Conservation (phyloP, 2,888 invertebrate genomes). For the Pachydiplax longipennis region DNA sequence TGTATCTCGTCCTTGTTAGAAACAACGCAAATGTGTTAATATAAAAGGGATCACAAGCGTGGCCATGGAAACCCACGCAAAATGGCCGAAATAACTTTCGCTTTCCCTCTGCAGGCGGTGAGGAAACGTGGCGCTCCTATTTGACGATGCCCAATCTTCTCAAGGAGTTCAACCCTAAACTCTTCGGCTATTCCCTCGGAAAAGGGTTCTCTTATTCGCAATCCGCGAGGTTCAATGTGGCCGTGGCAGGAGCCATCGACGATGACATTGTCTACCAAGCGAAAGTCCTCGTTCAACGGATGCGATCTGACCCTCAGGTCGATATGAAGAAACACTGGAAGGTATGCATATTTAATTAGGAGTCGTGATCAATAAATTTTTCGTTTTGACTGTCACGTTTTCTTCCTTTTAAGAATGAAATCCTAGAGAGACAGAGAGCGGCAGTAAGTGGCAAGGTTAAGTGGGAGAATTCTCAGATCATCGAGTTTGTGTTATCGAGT, state of each 20-base stretch:
- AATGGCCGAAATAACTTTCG: not conserved
- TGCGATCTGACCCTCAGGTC: slow-evolving; percentile 64
- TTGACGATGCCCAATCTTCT: slow-evolving; percentile 49
- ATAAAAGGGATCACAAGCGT: not conserved
- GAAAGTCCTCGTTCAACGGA: slow-evolving; percentile 63
- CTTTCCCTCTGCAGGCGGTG: slow-evolving; percentile 48
- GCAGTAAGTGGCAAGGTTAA: too few relatives aligned
- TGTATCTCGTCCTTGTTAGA: too few relatives aligned
- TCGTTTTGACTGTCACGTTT: too few relatives aligned
- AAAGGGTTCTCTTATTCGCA: slow-evolving; percentile 49
- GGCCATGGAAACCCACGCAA: not conserved
- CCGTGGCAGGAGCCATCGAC: slow-evolving; percentile 67
- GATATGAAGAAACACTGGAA: slow-evolving; percentile 69
- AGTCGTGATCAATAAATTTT: too few relatives aligned
- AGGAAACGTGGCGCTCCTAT: slow-evolving; percentile 48
- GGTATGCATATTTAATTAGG: slow-evolving; percentile 55
- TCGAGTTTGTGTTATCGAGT: too few relatives aligned
- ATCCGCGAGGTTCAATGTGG: slow-evolving; percentile 66
- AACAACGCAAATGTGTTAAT: not conserved
- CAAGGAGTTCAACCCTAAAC: slow-evolving; percentile 50
- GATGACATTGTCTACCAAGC: slow-evolving; percentile 67
- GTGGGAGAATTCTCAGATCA: too few relatives aligned
- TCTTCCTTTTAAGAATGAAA: too few relatives aligned
- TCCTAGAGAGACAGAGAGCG: too few relatives aligned
- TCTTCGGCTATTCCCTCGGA: slow-evolving; percentile 54